Conservation (phyloP, 2,113 vertebrate species). For the Synchiropus splendidus region DNA sequence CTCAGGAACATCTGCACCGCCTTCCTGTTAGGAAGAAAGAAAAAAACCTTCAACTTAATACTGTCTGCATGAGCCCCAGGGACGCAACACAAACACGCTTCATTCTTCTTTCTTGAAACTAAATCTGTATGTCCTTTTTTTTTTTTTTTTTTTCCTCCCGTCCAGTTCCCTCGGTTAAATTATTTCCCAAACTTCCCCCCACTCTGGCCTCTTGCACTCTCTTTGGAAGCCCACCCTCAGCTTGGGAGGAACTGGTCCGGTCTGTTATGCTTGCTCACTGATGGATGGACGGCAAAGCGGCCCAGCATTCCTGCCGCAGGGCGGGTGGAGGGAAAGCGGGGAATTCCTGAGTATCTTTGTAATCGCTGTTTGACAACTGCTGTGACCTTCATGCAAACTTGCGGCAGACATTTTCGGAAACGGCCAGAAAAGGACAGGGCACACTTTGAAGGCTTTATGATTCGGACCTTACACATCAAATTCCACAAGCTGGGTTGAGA, state of each 20-base stretch:
- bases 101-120: conserved; percentile 44
- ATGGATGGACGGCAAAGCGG: conserved; percentile 58
- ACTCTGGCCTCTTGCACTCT: conserved; percentile 47
- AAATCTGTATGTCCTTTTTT: conserved; percentile 49
- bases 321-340: conserved; percentile 17
- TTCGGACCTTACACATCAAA: conserved; percentile 60
- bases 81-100: conserved; percentile 55
- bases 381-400: conserved; percentile 43
- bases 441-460: conserved; percentile 50
- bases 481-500: conserved; percentile 64
- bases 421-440: conserved; percentile 35
- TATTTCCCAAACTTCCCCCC: conserved; percentile 45
- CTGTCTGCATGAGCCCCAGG: conserved; percentile 57
- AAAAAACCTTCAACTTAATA: conserved; percentile 48
- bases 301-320: conserved; percentile 53
- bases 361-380: conserved; percentile 45
- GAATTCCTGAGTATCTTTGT: conserved; percentile 48
- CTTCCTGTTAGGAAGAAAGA: conserved; percentile 54
- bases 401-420: conserved; percentile 18
- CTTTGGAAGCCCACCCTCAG: conserved; percentile 52
- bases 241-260: conserved; percentile 43
- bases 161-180: conserved; percentile 55
- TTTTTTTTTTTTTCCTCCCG: conserved; percentile 9
- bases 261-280: conserved; percentile 55
- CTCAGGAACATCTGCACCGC: conserved; percentile 62